Evolutionary conservation across 2,113 vertebrate genomes (phyloP).

Genomic region (Ibidorhyncha struthersii): DNA sequence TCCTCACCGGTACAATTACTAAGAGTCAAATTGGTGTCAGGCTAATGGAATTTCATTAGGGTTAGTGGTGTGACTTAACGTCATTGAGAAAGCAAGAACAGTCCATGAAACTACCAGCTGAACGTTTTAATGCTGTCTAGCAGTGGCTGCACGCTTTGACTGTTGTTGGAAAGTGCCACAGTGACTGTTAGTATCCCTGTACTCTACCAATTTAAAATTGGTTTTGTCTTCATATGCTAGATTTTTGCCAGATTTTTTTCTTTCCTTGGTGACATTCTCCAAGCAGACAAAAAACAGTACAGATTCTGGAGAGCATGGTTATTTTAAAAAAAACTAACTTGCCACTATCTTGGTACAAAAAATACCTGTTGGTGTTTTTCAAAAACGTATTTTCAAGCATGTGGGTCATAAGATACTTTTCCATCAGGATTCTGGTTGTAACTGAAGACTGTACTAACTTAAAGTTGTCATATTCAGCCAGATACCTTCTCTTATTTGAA

Average conservation of each 20-base stretch:
- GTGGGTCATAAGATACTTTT: background rate
- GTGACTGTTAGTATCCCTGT: background rate
- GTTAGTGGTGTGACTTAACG: background rate
- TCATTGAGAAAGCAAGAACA: background rate
- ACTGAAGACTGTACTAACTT: background rate
- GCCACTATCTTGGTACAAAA: background rate
- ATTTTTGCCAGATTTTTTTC: conserved; percentile 36
- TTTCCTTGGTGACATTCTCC: background rate
- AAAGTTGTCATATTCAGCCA: background rate
- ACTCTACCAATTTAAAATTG: conserved; percentile 35
- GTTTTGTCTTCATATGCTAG: conserved; percentile 49
- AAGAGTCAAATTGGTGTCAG: background rate
- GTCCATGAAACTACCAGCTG: background rate
- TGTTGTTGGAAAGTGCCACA: background rate
- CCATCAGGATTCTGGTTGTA: background rate
- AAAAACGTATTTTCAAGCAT: background rate
- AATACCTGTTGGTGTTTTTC: background rate
- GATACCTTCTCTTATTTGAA: background rate
- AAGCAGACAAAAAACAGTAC: background rate
- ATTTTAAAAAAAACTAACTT: background rate
- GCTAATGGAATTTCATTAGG: background rate
- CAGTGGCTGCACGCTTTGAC: background rate
- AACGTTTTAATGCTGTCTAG: background rate
- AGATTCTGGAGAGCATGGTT: conserved; percentile 21
- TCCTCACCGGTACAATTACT: background rate